Evolutionary conservation across 2,113 vertebrate species (phyloP).

Genomic region (Phylloscopus trochiloides): DNA sequence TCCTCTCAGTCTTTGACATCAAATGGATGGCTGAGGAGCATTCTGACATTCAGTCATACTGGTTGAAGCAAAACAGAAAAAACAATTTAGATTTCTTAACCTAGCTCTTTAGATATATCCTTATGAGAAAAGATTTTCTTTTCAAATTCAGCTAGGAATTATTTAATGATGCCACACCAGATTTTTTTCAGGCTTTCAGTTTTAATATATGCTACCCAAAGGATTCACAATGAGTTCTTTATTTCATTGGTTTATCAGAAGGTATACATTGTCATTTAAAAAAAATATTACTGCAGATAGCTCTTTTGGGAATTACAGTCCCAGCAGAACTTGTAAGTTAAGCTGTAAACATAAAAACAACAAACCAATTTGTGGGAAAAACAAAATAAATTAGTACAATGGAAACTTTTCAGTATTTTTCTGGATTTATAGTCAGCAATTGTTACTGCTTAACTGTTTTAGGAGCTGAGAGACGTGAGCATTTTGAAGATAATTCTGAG

Average conservation of each 20-base stretch:
- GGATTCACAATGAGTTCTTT: background rate
- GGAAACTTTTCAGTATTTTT: background rate
- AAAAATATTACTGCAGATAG: background rate
- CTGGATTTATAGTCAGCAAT: background rate
- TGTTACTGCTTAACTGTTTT: background rate
- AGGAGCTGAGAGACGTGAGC: background rate
- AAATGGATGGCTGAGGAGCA: background rate
- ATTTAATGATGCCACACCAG: background rate
- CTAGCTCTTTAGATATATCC: background rate
- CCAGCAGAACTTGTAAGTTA: background rate
- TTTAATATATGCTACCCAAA: background rate
- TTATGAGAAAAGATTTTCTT: background rate
- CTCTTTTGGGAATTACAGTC: background rate
- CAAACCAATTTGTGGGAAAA: background rate
- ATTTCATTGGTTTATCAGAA: background rate
- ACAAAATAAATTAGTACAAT: background rate
- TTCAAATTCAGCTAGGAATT: background rate
- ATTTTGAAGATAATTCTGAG: background rate
- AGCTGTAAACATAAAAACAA: background rate
- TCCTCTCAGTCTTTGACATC: background rate
- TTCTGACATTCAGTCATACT: background rate
- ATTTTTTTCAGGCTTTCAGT: background rate
- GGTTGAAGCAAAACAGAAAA: background rate
- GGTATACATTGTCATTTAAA: background rate
- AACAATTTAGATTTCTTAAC: background rate